Percentiles rank a stretch among this genome's conserved stretches.
These are phyloP conservation scores for Argya squamiceps DNA, from an alignment of 2,797 vertebrate genomes.

Conservation along the genomic window DNA sequence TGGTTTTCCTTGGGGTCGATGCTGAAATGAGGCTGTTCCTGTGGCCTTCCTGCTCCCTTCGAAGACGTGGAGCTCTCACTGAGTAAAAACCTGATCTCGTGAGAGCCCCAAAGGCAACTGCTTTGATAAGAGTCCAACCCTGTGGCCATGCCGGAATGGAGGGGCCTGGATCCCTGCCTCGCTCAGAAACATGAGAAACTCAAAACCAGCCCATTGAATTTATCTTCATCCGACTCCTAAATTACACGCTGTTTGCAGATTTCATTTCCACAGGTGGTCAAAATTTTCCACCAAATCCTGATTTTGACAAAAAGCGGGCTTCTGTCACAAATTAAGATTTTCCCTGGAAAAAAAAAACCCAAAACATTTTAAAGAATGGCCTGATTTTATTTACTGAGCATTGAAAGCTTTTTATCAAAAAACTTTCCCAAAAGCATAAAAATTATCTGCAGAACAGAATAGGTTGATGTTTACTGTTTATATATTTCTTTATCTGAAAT, in stretches of 20 bases:
- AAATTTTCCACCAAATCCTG: background rate
- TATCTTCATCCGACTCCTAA: background rate
- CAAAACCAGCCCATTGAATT: constrained; percentile 23
- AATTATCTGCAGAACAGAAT: background rate
- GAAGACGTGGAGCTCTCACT: background rate
- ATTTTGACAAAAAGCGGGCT: background rate
- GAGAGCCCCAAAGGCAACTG: background rate
- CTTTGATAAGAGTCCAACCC: constrained; percentile 40
- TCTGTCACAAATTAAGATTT: background rate
- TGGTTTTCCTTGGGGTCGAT: background rate
- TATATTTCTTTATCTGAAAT: background rate
- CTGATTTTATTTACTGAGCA: background rate
- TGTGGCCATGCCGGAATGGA: background rate
- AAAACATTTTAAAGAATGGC: background rate
- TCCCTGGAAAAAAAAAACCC: background rate
- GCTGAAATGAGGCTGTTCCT: background rate
- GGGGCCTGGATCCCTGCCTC: constrained; percentile 21
- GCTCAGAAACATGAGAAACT: background rate
- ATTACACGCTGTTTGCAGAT: background rate
- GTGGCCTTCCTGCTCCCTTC: background rate
- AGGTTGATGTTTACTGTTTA: background rate
- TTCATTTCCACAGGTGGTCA: background rate
- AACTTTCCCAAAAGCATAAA: background rate
- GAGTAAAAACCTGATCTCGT: background rate
- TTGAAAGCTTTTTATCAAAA: background rate